Evolutionary conservation across 2,888 invertebrate genomes (phyloP), one percentile per base, ranked within the genome.

Genomic region (Ernsta delagoae): DNA sequence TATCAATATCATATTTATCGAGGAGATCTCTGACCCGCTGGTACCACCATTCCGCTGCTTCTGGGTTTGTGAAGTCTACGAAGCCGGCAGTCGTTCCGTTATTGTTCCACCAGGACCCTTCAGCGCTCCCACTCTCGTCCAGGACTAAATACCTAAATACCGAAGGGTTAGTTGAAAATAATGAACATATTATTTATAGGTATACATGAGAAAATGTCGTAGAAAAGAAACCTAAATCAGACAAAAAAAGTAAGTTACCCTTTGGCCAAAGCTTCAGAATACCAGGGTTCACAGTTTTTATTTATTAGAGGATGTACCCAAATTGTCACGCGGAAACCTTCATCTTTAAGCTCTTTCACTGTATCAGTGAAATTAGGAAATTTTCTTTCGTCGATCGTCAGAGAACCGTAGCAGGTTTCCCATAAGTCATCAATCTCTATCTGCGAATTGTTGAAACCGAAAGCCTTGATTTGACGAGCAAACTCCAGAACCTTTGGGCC

Each of bases 251-350:
- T n/a, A 1, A 24, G 24, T 24, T 90, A 96, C 84, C 94, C 95
- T 72, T 92, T 94, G 0, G 88, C 77, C 53, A 93, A 82, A 7
- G 96, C 96, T 39, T 94, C 90, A 0, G 93, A 79, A 73, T 95
- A 96, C 77, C 94, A 94, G 0, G 94, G 93, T 4, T 94, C 92
- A 77, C 97, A 97, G 66, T 95, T 95, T 67, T 90, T 92, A 79
- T 98, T 97, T 16, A 98, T 96, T 78, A 98, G 98, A 0, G 98
- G 98, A 94, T 98, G 98, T 12, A 96, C 94, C 98, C 98, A 98
- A 2, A 98, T 88, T 0, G 97, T 97, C 0, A 97, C 96, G 1
- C 96, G 94, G 81, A 96, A 97, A 0, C 96, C 96, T 75, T 95
- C 80, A 0, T 82, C 82, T 76, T 96, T 96, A 1, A 98, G 82